phyloP scores from a whole-genome alignment of 1,140 invertebrate species.

The Aporrectodea caliginosa region DNA sequence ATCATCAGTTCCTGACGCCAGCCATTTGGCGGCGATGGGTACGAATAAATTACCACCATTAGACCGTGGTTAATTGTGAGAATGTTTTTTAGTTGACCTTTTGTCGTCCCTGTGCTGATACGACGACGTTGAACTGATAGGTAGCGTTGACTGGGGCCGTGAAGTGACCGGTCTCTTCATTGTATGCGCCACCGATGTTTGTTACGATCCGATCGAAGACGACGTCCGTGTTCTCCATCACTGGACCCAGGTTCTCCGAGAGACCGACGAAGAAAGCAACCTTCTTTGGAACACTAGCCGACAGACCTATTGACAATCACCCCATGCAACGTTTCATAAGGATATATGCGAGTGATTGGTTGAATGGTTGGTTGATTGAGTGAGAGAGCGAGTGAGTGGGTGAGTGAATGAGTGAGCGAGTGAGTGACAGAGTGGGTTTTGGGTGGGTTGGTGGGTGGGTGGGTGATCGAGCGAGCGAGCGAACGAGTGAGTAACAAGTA shows the following conservation, averaged over 20 bases:
- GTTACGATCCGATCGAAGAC: constrained; percentile 49
- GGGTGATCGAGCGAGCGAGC: neutral
- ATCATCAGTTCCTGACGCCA: neutral
- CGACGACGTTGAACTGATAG: constrained; percentile 49
- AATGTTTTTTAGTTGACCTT: constrained; percentile 39
- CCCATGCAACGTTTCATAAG: neutral
- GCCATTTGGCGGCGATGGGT: neutral
- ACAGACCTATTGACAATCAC: constrained; percentile 37
- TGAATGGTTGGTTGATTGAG: neutral
- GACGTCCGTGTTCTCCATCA: constrained; percentile 42
- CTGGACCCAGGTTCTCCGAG: constrained; percentile 42
- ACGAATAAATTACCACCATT: neutral
- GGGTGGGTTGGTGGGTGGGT: neutral
- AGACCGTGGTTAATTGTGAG: neutral
- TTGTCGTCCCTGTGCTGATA: constrained; percentile 49
- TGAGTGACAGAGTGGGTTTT: neutral
- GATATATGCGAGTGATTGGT: neutral
- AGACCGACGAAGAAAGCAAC: constrained; percentile 52
- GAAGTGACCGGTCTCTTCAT: constrained; percentile 43
- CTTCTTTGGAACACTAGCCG: constrained; percentile 30
- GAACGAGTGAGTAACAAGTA: neutral
- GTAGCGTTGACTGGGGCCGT: constrained; percentile 49
- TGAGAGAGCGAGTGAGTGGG: neutral
- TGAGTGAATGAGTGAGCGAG: neutral
- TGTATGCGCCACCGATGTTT: constrained; percentile 47